These are phyloP conservation scores for Lophura nycthemera DNA, from an alignment of 2,113 vertebrate species.

Conservation along the genomic window DNA sequence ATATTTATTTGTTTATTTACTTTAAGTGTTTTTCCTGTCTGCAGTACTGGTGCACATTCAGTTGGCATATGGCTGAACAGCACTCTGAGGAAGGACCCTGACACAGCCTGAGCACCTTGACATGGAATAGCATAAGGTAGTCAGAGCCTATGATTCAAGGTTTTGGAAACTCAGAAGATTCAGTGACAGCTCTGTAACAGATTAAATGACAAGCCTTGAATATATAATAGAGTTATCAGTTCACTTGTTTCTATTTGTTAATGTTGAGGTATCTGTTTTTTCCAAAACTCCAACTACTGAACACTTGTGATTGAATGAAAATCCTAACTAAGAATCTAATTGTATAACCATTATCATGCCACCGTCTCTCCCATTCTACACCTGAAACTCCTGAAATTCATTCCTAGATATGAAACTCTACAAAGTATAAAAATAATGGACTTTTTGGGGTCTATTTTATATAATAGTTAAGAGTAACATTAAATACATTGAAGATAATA, in stretches of 20 bases:
- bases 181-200: not conserved
- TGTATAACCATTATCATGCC: not conserved
- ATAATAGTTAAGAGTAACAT: not conserved
- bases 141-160: not conserved
- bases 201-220: not conserved
- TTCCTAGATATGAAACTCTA: not conserved
- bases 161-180: not conserved
- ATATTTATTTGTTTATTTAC: no score
- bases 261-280: not conserved
- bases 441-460: no score
- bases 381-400: not conserved
- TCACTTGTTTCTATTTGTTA: not conserved
- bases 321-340: not conserved
- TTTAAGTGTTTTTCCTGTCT: no score
- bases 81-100: not conserved
- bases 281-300: not conserved
- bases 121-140: accelerated
- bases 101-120: not conserved
- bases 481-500: accelerated
- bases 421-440: not conserved
- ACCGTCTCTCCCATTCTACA: not conserved
- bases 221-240: not conserved
- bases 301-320: not conserved
- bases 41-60: not conserved
- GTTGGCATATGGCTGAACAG: not conserved